Base-by-base conservation (phyloP, 2,113 vertebrate genomes). In the cattle (Bos taurus) region DNA sequence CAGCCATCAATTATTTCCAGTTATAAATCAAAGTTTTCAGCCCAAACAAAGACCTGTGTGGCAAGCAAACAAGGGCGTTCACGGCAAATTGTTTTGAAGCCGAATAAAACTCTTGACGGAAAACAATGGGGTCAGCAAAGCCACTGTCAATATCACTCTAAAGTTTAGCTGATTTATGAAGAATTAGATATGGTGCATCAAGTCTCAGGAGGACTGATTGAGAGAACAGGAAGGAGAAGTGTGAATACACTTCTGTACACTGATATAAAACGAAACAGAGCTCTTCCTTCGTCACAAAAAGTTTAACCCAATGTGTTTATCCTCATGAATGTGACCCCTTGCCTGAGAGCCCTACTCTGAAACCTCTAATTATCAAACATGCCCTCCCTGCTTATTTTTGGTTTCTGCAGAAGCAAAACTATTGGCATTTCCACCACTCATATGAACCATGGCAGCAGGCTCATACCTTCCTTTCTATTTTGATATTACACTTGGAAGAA, bases 1-100 rank as follows among this genome's bases (percentile, higher is more conserved):
- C 81, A 98, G 98, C 98, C 98, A 99, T 99, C 99, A 99, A 99
- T 99, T 99, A 99, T 86, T 98, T 98, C 96, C 98, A 99, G 98
- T 98, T 98, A 99, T 99, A 99, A 99, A 99, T 99, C 99, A 99
- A 99, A 98, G 99, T 98, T 99, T 98, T 99, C 99, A 99, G 98
- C 88, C 94, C 95, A 97, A 99, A 99, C 99, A 99, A 99, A 99
- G 99, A 97, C 99, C 71, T 98, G 97, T 95, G 98, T 98, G 97
- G 98, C 99, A 98, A 99, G 99, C 98, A 99, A 99, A 99, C 99
- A 99, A 99, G 99, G 98, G 98, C 30, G 98, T 98, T 98, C 98
- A 98, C 94, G 97, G 98, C 98, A 99, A 98, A 99, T 98, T 99
- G 99, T 99, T 99, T 98, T 97, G 98, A 98, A 98, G 98, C 97